phyloP scores from a whole-genome alignment of 2,888 invertebrate genomes.

The Oscheius myriophilus region DNA sequence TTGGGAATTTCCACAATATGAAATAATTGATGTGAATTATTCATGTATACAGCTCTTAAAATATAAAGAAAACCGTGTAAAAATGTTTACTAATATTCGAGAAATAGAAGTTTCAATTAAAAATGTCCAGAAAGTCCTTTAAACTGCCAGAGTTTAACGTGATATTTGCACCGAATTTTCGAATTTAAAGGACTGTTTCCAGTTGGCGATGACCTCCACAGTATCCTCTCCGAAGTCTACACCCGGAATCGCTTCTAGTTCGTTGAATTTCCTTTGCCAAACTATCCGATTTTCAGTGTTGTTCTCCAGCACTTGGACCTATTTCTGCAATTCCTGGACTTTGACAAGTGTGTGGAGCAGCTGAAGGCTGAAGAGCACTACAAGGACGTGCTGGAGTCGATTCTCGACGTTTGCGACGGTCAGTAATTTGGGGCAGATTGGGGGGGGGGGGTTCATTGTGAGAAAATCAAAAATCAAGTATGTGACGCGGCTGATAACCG shows the following conservation, averaged over 20 bases:
- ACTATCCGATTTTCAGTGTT: not conserved
- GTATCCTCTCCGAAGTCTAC: not conserved
- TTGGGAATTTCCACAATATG: too few relatives aligned
- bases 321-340: conserved; percentile 30
- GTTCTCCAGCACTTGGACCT: conserved; percentile 34
- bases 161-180: too few relatives aligned
- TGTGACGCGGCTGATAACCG: too few relatives aligned
- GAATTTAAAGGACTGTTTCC: not conserved
- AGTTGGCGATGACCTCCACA: not conserved
- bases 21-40: too few relatives aligned
- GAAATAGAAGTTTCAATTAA: too few relatives aligned
- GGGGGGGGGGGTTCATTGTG: not conserved
- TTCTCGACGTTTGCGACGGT: conserved; percentile 27
- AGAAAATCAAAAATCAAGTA: too few relatives aligned
- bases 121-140: too few relatives aligned
- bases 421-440: not conserved
- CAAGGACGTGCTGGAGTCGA: not conserved
- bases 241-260: conserved; percentile 6
- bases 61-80: too few relatives aligned
- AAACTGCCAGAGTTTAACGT: too few relatives aligned
- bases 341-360: conserved; percentile 19
- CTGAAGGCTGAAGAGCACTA: conserved; percentile 28
- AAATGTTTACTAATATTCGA: too few relatives aligned
- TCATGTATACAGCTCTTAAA: too few relatives aligned
- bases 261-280: not conserved